phyloP scores from a whole-genome alignment of 1,140 invertebrate genomes.

The Belonocnema kinseyi region DNA sequence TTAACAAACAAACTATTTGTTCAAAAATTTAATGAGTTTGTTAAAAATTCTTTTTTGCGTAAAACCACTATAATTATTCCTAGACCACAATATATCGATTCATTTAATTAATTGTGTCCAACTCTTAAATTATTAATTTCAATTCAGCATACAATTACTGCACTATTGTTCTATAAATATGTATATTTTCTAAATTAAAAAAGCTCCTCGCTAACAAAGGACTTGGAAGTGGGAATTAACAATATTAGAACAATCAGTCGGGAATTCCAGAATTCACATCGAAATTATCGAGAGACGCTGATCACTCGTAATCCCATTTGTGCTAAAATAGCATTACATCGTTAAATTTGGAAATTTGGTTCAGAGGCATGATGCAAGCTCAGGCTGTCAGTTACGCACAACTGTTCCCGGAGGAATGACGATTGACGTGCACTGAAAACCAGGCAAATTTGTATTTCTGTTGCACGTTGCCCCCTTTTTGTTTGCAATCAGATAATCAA shows the following conservation, averaged over 20 bases:
- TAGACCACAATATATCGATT: too few relatives aligned
- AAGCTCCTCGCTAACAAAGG: not conserved
- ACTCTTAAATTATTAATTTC: too few relatives aligned
- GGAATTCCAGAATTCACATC: not conserved
- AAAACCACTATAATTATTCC: too few relatives aligned
- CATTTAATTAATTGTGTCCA: too few relatives aligned
- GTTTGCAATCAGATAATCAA: slow-evolving; percentile 13
- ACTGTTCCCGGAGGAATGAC: slow-evolving; percentile 24
- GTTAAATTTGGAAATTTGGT: slow-evolving; percentile 22
- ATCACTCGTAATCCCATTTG: slow-evolving; percentile 13
- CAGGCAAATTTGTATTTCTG: slow-evolving; percentile 5
- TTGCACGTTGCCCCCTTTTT: not conserved
- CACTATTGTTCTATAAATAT: too few relatives aligned
- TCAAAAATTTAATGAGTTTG: too few relatives aligned
- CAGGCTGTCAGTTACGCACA: slow-evolving; percentile 2
- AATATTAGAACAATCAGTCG: not conserved
- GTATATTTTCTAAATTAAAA: too few relatives aligned
- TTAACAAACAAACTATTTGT: too few relatives aligned
- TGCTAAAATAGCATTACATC: not conserved
- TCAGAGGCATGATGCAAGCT: not conserved
- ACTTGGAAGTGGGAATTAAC: not conserved
- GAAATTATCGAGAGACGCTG: not conserved
- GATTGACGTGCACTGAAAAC: slow-evolving; percentile 10
- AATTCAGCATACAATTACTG: too few relatives aligned
- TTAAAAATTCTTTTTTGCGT: too few relatives aligned